Percentiles rank a stretch among this genome's conserved stretches.
Evolutionary conservation across 2,797 vertebrate genomes (phyloP).

Genomic region (Sarcophilus harrisii): DNA sequence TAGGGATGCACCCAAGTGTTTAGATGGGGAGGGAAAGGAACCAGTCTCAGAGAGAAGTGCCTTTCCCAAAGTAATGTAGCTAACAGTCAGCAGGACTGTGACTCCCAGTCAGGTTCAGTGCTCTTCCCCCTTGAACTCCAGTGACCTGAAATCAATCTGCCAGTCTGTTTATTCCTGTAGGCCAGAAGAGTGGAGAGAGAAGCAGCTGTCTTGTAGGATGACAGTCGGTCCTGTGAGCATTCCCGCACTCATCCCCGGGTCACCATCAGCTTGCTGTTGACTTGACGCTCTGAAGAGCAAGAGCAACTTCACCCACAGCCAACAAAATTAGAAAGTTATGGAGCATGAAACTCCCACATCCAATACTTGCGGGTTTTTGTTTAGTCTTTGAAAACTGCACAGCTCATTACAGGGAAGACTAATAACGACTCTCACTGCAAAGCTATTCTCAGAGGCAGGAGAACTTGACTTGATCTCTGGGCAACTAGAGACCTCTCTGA

Average conservation of each 20-base stretch:
- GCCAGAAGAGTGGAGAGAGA: not conserved
- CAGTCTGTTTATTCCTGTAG: not conserved
- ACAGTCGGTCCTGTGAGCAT: not conserved
- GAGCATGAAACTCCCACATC: not conserved
- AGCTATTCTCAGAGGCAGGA: not conserved
- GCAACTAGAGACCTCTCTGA: not conserved
- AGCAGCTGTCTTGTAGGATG: not conserved
- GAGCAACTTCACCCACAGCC: not conserved
- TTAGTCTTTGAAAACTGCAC: conserved; percentile 36
- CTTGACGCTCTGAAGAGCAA: conserved; percentile 21
- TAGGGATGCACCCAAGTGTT: not conserved
- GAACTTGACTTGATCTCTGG: not conserved
- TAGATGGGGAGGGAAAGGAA: not conserved
- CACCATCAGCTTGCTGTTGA: not conserved
- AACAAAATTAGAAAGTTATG: conserved; percentile 11
- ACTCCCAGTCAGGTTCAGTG: not conserved
- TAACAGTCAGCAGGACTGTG: not conserved
- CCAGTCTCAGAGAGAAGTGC: not conserved
- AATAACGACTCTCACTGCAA: conserved; percentile 12
- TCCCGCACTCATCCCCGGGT: not conserved
- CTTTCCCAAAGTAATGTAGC: not conserved
- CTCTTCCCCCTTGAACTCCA: not conserved
- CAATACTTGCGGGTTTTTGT: not conserved
- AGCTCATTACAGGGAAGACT: conserved; percentile 28
- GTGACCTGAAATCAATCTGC: not conserved